Evolutionary conservation across 2,888 invertebrate genomes (phyloP), one percentile per base, ranked within the genome.

Genomic region (Parnassius mnemosyne): DNA sequence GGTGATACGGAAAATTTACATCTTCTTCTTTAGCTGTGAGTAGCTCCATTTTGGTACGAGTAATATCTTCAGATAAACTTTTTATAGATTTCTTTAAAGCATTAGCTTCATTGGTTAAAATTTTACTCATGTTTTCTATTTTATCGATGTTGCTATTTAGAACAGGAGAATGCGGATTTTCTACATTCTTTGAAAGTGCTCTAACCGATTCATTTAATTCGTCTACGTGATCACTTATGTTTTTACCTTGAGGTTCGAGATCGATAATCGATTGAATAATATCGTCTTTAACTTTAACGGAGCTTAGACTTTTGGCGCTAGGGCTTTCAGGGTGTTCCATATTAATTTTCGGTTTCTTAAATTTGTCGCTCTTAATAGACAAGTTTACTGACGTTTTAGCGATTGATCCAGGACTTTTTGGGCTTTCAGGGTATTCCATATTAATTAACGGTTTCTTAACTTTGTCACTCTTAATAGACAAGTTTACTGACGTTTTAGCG

Each of bases 1-100:
- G 74, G 63, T 90, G 90, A 69, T 90, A 89, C 1, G 90, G 90
- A 67, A 87, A 89, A 69, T 83, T 76, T 46, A 85, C 82, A 66
- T 83, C 81, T 58, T 74, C 74, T 34, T 79, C 73, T 53, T 70
- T 71, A 12, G 57, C 65, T 42, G 66, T 60, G 2, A 69, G 68
- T 11, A 84, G 65, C 53, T 83, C 81, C 66, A 80, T 72, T 77
- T 88, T 88, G 3, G 87, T 85, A 16, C 74, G 76, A 42, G 71
- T 78, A 52, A 89, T 84, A 64, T 89, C 88, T 49, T 79, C 75
- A 25, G 85, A 79, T 55, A 91, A 75, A 67, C 72, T 75, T 69
- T 81, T 88, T 59, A 91, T 89, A 0, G 90, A 89, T 47, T 83
- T 71, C 63, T 83, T 79, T 58, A 91, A 75, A 41, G 85, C 84